A percentile compares a stretch with the other conserved stretches of the same genome.
These are phyloP conservation scores for Ardeotis arabs DNA, from an alignment of 2,113 vertebrate species.

Conservation along the genomic window DNA sequence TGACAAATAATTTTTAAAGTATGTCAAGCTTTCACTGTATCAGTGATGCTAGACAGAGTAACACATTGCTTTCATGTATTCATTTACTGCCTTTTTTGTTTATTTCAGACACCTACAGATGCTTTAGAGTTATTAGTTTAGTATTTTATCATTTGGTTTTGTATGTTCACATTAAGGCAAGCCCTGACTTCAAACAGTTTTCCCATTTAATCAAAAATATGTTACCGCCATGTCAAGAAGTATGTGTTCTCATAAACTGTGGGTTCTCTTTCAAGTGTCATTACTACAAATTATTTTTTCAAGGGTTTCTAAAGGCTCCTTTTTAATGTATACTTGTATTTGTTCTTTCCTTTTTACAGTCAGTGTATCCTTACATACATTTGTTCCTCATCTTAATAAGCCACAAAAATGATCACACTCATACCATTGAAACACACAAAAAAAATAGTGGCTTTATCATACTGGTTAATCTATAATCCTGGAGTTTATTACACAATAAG, in stretches of 20 bases:
- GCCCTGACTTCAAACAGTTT: background rate
- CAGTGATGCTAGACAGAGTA: background rate
- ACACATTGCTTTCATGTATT: background rate
- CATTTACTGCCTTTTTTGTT: background rate
- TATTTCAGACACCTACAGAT: background rate
- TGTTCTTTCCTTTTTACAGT: background rate
- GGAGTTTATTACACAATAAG: slow-evolving; percentile 7
- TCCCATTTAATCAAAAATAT: background rate
- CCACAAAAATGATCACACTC: slow-evolving; percentile 19
- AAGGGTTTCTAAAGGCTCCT: background rate
- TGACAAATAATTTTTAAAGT: background rate
- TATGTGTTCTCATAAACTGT: background rate
- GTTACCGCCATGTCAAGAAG: background rate
- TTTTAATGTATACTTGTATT: slow-evolving; percentile 8
- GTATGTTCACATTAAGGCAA: background rate
- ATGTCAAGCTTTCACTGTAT: background rate
- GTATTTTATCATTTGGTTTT: background rate
- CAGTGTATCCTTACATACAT: background rate
- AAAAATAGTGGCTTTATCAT: slow-evolving; percentile 15
- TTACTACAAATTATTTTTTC: slow-evolving; percentile 5
- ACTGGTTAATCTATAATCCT: slow-evolving; percentile 17
- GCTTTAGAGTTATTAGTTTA: background rate
- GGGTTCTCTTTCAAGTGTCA: background rate
- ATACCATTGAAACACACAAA: slow-evolving; percentile 1
- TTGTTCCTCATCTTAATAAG: slow-evolving; percentile 42